A percentile compares a stretch with the other conserved stretches of the same genome.
These are phyloP conservation scores for Hyperopisus bebe DNA, from an alignment of 2,113 vertebrate genomes.

Conservation along the genomic window DNA sequence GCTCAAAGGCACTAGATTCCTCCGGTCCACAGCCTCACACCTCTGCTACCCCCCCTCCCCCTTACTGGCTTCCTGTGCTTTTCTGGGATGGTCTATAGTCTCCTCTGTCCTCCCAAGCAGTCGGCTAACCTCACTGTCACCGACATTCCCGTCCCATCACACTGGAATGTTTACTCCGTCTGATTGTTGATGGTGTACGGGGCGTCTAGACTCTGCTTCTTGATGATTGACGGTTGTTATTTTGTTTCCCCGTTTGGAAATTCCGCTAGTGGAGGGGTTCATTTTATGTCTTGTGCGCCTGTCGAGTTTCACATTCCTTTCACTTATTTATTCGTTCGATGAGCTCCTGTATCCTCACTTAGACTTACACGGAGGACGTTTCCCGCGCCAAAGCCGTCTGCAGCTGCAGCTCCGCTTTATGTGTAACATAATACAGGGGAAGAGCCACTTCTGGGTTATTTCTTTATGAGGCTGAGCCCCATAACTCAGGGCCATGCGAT, in stretches of 20 bases:
- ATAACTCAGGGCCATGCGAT: neutral
- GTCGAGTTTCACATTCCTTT: conserved; percentile 10
- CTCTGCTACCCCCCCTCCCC: neutral
- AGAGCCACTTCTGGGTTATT: neutral
- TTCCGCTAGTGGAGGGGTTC: neutral
- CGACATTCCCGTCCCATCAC: neutral
- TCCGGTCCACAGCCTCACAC: neutral
- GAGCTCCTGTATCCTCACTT: neutral
- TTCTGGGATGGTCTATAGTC: neutral
- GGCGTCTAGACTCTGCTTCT: neutral
- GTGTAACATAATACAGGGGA: neutral
- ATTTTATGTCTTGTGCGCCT: neutral
- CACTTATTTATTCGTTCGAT: neutral
- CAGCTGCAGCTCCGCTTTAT: neutral
- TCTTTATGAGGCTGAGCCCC: neutral
- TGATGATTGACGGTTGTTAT: neutral
- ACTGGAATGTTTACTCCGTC: conserved; percentile 1
- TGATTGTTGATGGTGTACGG: neutral
- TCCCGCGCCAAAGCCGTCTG: neutral
- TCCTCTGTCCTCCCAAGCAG: neutral
- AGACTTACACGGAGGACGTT: neutral
- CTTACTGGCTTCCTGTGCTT: neutral
- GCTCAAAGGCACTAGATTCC: neutral
- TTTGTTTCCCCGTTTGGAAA: neutral
- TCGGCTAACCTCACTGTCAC: conserved; percentile 4